phyloP scores from a whole-genome alignment of 2,888 invertebrate genomes.

The Hanleya hanleyi region DNA sequence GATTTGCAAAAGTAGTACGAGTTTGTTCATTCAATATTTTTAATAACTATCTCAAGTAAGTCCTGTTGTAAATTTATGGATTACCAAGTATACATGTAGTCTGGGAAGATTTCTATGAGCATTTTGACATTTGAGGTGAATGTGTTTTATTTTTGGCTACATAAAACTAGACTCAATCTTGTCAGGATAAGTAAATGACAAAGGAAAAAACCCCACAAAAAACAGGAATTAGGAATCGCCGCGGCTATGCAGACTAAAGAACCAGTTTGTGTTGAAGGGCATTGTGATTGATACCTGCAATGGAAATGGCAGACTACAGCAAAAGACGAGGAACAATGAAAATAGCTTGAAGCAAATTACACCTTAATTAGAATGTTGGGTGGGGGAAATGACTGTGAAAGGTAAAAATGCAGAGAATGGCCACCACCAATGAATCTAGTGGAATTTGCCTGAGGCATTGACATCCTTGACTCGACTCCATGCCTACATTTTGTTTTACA shows the following conservation, averaged over 20 bases:
- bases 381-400: not conserved
- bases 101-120: no score
- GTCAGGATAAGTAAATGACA: not conserved
- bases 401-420: not conserved
- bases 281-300: not conserved
- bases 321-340: not conserved
- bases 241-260: no score
- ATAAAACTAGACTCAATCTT: no score
- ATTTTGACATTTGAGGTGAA: no score
- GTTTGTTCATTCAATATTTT: no score
- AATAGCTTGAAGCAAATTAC: constrained; percentile 6
- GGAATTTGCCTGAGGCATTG: not conserved
- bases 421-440: not conserved
- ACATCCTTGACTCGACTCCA: not conserved
- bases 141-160: no score
- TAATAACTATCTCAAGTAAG: no score
- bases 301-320: not conserved
- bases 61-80: no score
- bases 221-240: not conserved
- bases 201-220: not conserved
- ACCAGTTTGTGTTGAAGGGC: not conserved
- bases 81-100: no score
- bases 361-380: not conserved
- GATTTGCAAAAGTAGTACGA: no score
- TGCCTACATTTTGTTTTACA: no score